A percentile compares a stretch with the other conserved stretches of the same genome.
Evolutionary conservation across 2,113 vertebrate species (phyloP).

Genomic region (Cyphomyrus discorhynchus): DNA sequence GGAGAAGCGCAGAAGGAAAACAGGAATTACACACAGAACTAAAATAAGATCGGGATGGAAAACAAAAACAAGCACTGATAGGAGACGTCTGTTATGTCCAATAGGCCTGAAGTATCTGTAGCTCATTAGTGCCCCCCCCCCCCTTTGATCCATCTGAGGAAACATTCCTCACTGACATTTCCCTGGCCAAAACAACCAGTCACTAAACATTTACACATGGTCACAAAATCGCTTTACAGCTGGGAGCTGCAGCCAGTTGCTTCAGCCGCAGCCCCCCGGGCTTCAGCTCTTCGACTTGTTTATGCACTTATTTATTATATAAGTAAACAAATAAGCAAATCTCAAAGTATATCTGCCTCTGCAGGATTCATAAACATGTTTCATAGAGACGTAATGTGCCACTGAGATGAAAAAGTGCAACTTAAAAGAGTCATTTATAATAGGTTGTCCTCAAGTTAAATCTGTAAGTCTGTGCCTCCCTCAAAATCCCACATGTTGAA

Average conservation of each 20-base stretch:
- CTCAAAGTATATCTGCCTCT: neutral
- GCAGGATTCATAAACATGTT: neutral
- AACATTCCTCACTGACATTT: neutral
- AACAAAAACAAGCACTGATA: neutral
- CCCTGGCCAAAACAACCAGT: neutral
- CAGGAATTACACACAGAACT: neutral
- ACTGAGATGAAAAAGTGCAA: neutral
- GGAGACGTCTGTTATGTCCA: neutral
- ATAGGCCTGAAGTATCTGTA: neutral
- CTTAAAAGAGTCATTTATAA: neutral
- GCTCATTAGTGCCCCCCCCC: neutral
- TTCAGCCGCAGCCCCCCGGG: no score
- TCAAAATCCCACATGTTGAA: neutral
- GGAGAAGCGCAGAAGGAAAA: neutral
- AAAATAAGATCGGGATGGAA: neutral
- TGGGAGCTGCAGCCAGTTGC: neutral
- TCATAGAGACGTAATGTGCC: neutral
- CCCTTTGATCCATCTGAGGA: neutral
- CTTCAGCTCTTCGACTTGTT: neutral
- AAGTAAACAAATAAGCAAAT: neutral
- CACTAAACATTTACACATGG: conserved; percentile 3
- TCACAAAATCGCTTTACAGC: neutral
- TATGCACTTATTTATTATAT: neutral
- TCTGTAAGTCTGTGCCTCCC: neutral
- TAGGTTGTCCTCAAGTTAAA: neutral